Evolutionary conservation across 1,140 invertebrate genomes (phyloP), one percentile per base, ranked within the genome.

Genomic region (Euwallacea similis): DNA sequence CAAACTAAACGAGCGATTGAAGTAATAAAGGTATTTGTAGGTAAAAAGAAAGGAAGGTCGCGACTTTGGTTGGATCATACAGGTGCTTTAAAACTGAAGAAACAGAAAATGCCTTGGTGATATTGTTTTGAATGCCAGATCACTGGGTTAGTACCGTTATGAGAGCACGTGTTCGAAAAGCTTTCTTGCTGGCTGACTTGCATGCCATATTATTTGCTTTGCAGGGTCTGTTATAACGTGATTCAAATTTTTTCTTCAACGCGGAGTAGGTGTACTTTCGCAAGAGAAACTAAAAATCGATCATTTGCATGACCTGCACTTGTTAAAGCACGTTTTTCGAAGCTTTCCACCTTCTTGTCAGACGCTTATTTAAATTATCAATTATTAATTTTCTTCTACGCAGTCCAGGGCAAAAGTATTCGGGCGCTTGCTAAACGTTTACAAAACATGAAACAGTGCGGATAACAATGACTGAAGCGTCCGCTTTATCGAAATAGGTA

Each of bases 21-120:
- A 63, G 43, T 15, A 13, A 50, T 21, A 41, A 50, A 63, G 61
- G 61, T 50, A 63, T 63, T 63, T 63, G 61, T 50, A 63, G 61
- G 61, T 63, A 63, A 63, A 63, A 63, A 63, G 61, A 63, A 63
- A 63, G 61, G 61, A 63, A 63, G 61, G 61, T 63, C 42, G 43
- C 46, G 61, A 63, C 7, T 42, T 33, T 42, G 16, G 16, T 60
- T 60, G 16, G 58, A 11, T 43, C 10, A 10, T 41, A 60, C 58
- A 60, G 58, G 58, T 60, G 58, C 15, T 60, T 60, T 41, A 43
- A 60, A 13, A 42, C 7, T 13, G 11, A 21, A 56, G 54, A 56
- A 56, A 56, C 54, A 56, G 11, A 56, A 56, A 56, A 10, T 56
- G 54, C 9, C n/a, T 56, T 56, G 16, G 55, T 33, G 21, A 9